A percentile compares a stretch with the other conserved stretches of the same genome.
Conservation (phyloP, 1,140 invertebrate genomes). For the Coptotermes formosanus region DNA sequence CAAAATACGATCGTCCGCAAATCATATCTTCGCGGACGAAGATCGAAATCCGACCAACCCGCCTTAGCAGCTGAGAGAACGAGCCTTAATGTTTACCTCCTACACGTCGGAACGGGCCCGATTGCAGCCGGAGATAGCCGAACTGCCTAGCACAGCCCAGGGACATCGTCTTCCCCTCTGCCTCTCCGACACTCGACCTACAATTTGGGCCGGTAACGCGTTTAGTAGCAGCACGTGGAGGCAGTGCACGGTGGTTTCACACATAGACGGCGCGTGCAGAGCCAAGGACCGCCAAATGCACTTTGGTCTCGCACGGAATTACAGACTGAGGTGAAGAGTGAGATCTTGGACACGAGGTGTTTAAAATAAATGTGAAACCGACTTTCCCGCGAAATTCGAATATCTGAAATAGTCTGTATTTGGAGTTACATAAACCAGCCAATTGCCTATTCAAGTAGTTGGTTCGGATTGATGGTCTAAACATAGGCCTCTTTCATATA, state of each 20-base stretch:
- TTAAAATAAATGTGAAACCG: too few relatives aligned
- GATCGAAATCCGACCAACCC: slow-evolving; percentile 22
- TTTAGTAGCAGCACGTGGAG: slow-evolving; percentile 21
- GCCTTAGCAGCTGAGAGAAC: slow-evolving; percentile 26
- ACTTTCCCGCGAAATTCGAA: too few relatives aligned
- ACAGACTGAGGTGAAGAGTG: neutral
- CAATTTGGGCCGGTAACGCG: slow-evolving; percentile 22
- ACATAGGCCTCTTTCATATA: too few relatives aligned
- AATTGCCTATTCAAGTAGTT: too few relatives aligned
- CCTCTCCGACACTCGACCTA: neutral
- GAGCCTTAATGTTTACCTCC: slow-evolving; percentile 25
- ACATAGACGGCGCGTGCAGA: neutral
- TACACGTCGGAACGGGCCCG: slow-evolving; percentile 6
- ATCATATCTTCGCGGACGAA: slow-evolving; percentile 22
- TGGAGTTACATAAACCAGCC: too few relatives aligned
- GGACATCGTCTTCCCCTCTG: slow-evolving; percentile 16
- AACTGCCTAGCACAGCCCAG: slow-evolving; percentile 1
- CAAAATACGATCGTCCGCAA: neutral
- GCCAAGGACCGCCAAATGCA: slow-evolving; percentile 25
- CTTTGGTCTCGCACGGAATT: neutral
- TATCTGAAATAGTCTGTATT: too few relatives aligned
- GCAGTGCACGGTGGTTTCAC: neutral
- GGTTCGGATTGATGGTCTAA: too few relatives aligned
- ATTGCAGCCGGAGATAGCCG: slow-evolving; percentile 14
- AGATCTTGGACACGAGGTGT: too few relatives aligned